A percentile compares a stretch with the other conserved stretches of the same genome.
phyloP scores from a whole-genome alignment of 2,888 invertebrate genomes.

The Pedicia rivosa region DNA sequence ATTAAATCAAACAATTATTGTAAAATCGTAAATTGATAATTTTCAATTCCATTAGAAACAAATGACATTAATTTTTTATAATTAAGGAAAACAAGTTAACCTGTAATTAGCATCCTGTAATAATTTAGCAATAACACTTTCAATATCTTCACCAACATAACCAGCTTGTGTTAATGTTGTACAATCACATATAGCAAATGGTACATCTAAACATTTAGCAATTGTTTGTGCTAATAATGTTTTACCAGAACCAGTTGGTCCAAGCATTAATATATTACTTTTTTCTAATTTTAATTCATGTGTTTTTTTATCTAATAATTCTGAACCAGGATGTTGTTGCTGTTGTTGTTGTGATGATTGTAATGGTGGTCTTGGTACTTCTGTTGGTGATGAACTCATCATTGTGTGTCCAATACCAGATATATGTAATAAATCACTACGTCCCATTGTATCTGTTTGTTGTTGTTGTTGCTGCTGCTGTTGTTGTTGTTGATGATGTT shows the following conservation, averaged over 20 bases:
- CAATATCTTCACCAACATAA: constrained; percentile 99
- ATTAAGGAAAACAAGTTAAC: constrained; percentile 22
- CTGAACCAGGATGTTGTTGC: constrained; percentile 42
- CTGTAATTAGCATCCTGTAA: constrained; percentile 90
- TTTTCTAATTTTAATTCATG: constrained; percentile 84
- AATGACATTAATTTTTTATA: background rate
- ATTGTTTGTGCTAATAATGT: constrained; percentile 94
- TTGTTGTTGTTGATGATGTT: constrained; percentile 32
- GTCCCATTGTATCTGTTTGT: constrained; percentile 22
- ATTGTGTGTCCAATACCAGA: constrained; percentile 58
- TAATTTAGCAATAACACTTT: constrained; percentile 92
- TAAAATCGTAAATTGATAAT: background rate
- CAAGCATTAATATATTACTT: constrained; percentile 88
- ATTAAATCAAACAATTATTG: constrained; percentile 4
- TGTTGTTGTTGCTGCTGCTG: too few species aligned
- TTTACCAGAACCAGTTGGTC: constrained; percentile 96
- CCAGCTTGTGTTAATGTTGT: constrained; percentile 92
- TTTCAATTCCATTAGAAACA: background rate
- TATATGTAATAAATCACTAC: constrained; percentile 65
- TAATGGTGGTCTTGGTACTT: constrained; percentile 22
- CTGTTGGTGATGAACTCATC: constrained; percentile 29
- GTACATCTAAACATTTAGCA: constrained; percentile 94
- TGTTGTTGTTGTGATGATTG: constrained; percentile 18
- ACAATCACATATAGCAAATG: constrained; percentile 98
- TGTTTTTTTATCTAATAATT: constrained; percentile 63